These are phyloP conservation scores for Pseudorhombus dupliciocellatus DNA, from an alignment of 2,113 vertebrate species.

Conservation along the genomic window DNA sequence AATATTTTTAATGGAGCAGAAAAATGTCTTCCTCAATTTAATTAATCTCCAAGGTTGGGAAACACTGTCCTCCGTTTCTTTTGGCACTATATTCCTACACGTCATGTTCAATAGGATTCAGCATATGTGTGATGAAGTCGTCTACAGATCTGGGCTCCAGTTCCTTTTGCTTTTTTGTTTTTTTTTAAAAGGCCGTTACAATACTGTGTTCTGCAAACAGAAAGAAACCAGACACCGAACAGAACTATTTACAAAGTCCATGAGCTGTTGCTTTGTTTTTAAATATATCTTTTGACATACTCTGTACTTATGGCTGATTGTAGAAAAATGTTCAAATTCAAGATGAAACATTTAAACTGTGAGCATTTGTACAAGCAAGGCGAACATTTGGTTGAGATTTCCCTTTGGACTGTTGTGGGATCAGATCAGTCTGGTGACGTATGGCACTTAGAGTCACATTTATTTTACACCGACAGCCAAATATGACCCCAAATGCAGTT, in stretches of 20 bases:
- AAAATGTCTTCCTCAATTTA: neutral
- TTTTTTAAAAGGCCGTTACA: slow-evolving; percentile 66
- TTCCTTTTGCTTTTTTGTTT: slow-evolving; percentile 70
- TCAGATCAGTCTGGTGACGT: slow-evolving; percentile 59
- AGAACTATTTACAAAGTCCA: slow-evolving; percentile 68
- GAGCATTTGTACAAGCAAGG: slow-evolving; percentile 76
- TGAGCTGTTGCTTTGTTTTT: slow-evolving; percentile 45
- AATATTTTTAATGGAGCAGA: neutral
- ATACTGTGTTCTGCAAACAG: slow-evolving; percentile 46
- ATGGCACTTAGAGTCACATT: slow-evolving; percentile 74
- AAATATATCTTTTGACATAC: slow-evolving; percentile 80
- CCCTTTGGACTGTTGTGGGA: slow-evolving; percentile 53
- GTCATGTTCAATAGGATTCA: slow-evolving; percentile 11
- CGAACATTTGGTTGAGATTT: slow-evolving; percentile 57
- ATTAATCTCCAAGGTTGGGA: slow-evolving; percentile 2
- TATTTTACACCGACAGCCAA: slow-evolving; percentile 55
- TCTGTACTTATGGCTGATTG: slow-evolving; percentile 82
- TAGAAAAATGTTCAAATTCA: slow-evolving; percentile 70
- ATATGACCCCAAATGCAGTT: slow-evolving; percentile 35
- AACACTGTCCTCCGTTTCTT: slow-evolving; percentile 12
- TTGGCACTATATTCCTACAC: slow-evolving; percentile 30
- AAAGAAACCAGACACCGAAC: slow-evolving; percentile 50
- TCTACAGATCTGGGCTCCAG: slow-evolving; percentile 83
- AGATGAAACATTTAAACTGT: slow-evolving; percentile 60
- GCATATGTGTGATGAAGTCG: slow-evolving; percentile 59